Base-by-base conservation (phyloP, 2,797 vertebrate genomes). In the Trichosurus vulpecula region DNA sequence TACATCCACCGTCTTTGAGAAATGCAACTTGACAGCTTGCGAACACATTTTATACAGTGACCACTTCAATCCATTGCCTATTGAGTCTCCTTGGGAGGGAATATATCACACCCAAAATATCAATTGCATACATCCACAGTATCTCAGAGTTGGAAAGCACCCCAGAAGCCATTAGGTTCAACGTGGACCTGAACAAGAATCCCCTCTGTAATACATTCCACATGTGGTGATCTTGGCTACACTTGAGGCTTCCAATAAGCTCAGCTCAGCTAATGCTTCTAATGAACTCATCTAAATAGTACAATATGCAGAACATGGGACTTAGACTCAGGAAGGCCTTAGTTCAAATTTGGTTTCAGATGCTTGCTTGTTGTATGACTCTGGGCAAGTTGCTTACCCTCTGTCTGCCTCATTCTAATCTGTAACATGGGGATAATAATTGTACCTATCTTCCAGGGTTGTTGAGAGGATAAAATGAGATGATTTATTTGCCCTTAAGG, bases 31-130 rank as follows among this genome's bases (percentile, higher is more conserved):
- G 19, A 53, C 0, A 91, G 27, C 29, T n/a, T 12, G 92, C 41
- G 66, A 30, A 87, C 13, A 93, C n/a, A 58, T 89, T 22, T 51
- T 30, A 94, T 31, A 41, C 52, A 27, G 41, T 25, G 91, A n/a
- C 35, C 87, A 90, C 35, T 92, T 54, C 61, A 92, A 91, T 90
- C 16, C 51, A 41, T 52, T 94, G 51, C 35, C 52, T 30, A 96
- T n/a, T 35, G 35, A 81, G 53, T 90, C 92, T 90, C 52, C 58
- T 66, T 55, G n/a, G 51, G 90, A 95, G 2, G 92, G 22, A 93
- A 95, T 19, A 61, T 2, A 61, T 22, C 91, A 94, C 74, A 51
- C 14, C 54, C 29, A 94, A 81, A 81, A 57, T 0, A 93, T 47
- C 52, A 51, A n/a, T 10, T 35, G 13, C 6, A 95, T 47, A 47